Conservation (phyloP, 2,888 invertebrate species). For the Microplitis deprimator region DNA sequence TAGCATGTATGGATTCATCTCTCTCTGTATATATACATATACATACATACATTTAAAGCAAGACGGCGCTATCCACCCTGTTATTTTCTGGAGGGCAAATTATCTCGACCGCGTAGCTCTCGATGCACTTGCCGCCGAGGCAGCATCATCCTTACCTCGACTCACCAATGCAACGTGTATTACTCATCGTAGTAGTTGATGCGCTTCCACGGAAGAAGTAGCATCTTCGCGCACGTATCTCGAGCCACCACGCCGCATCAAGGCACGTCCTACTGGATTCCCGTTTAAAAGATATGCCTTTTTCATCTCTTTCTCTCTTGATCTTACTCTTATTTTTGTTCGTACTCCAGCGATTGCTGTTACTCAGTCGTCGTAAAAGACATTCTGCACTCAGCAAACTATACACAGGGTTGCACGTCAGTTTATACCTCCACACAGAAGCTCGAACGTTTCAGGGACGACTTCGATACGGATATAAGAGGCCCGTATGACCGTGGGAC, state of each 20-base stretch:
- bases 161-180: constrained; percentile 40
- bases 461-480: constrained; percentile 29
- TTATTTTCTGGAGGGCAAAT: constrained; percentile 69
- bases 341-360: constrained; percentile 12
- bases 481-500: constrained; percentile 34
- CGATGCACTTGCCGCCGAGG: constrained; percentile 63
- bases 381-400: neutral
- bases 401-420: neutral
- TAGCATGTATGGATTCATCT: neutral
- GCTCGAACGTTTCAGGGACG: constrained; percentile 37
- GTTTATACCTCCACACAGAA: constrained; percentile 11
- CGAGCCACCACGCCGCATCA: constrained; percentile 68
- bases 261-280: constrained; percentile 70
- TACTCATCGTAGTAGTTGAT: constrained; percentile 51
- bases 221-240: constrained; percentile 69
- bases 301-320: constrained; percentile 27
- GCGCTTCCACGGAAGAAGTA: constrained; percentile 65
- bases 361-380: constrained; percentile 16
- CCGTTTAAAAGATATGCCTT: constrained; percentile 62
- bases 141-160: constrained; percentile 32
- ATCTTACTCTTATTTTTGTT: constrained; percentile 16
- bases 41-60: neutral
- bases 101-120: constrained; percentile 63
- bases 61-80: constrained; percentile 63
- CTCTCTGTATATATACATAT: neutral